Conservation (phyloP, 1,140 invertebrate species). For the Lordiphosa clarofinis region DNA sequence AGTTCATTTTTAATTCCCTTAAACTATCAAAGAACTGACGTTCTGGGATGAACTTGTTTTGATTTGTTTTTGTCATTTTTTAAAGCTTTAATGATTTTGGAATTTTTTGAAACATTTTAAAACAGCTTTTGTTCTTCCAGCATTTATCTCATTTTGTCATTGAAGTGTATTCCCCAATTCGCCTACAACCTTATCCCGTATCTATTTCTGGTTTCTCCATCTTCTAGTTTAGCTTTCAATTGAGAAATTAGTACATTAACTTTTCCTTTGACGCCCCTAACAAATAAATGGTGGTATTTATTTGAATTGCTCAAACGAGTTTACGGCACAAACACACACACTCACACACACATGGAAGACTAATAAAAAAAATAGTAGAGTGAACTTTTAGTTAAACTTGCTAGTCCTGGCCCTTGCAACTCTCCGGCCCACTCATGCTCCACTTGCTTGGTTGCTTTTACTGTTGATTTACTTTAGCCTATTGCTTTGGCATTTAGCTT, state of each 20-base stretch:
- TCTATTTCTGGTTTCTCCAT: constrained; percentile 1
- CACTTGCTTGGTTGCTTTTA: constrained; percentile 50
- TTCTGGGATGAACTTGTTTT: too few relatives aligned
- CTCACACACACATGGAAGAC: constrained; percentile 16
- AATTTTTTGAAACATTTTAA: too few relatives aligned
- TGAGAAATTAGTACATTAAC: constrained; percentile 75
- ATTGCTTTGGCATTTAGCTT: constrained; percentile 69
- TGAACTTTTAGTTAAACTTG: constrained; percentile 64
- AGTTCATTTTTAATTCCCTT: too few relatives aligned
- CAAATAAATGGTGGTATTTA: constrained; percentile 71
- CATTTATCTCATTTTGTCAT: too few relatives aligned
- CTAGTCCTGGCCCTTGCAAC: constrained; percentile 23
- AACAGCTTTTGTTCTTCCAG: too few relatives aligned
- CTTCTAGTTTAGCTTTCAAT: constrained; percentile 48
- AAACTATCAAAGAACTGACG: too few relatives aligned
- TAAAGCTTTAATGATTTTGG: too few relatives aligned
- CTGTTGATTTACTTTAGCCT: constrained; percentile 75
- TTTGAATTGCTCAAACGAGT: constrained; percentile 71
- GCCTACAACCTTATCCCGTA: too few relatives aligned
- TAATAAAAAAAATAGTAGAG: constrained; percentile 27
- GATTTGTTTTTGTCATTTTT: too few relatives aligned
- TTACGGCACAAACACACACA: constrained; percentile 37
- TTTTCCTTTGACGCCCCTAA: constrained; percentile 66
- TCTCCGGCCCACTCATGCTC: constrained; percentile 11
- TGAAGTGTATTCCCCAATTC: too few relatives aligned